Evolutionary conservation across 2,888 invertebrate genomes (phyloP), one percentile per base, ranked within the genome.

Genomic region (Oxycera nigricornis): DNA sequence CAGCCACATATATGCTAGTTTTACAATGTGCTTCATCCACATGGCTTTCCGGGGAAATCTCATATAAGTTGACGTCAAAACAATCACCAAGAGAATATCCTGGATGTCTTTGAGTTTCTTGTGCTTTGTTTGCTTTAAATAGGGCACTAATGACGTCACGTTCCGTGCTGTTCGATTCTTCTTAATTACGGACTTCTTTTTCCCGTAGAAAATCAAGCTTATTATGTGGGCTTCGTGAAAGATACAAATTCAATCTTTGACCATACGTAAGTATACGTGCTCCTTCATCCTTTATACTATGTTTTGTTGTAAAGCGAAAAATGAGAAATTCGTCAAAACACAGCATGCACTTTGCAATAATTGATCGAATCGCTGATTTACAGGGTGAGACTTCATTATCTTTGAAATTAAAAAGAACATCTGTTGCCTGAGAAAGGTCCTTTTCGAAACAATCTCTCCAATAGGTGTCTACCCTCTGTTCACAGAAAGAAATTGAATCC

Each of bases 91-190:
- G 73, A 70, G 20, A 73, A 72, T 75, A 65, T 46, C 3, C 4
- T 35, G 17, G 20, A 4, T 26, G 20, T 50, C 52, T 31, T 55
- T 11, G 70, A 52, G 70, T 30, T n/a, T 50, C 28, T 20, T 11
- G 11, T 7, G 9, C 11, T 50, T 68, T 50, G 46, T 31, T 72
- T 76, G 65, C 67, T 24, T 59, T n/a, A 65, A 74, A 76, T 57
- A 65, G 72, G 74, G 67, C 67, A 72, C 74, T 76, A 76, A 76
- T 76, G 76, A 72, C 74, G 74, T 76, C 76, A 76, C 76, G 76
- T 76, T 74, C 67, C 67, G 39, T 72, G 22, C 59, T 70, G 61
- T 61, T 55, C 62, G 62, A 72, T 30, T 68, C 46, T 72, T 76
- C 46, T 72, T 76, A 76, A 76, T 76, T 76, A 76, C 35, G 61